A percentile compares a stretch with the other conserved stretches of the same genome.
Conservation (phyloP, 2,797 vertebrate species). For the Coregonus sp. region DNA sequence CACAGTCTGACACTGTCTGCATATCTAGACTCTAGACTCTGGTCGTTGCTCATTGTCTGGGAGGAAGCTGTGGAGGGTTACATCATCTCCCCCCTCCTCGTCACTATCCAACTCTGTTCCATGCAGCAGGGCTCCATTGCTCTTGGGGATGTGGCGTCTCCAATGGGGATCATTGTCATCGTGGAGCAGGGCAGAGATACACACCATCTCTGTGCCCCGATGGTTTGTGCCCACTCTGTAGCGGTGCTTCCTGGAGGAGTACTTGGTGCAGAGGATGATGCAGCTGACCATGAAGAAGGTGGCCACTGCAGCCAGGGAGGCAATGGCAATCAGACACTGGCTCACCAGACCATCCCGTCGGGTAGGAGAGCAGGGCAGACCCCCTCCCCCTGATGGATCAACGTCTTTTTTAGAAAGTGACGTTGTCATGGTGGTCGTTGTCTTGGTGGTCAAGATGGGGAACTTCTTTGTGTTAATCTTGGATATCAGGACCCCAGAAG, state of each 20-base stretch:
- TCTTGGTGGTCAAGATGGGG: background rate
- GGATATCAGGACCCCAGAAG: conserved; percentile 3
- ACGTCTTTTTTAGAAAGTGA: background rate
- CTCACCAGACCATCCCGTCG: conserved; percentile 41
- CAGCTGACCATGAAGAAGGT: conserved; percentile 75
- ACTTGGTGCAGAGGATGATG: conserved; percentile 64
- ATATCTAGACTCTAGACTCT: conserved; percentile 21
- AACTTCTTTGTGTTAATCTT: background rate
- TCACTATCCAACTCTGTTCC: conserved; percentile 60
- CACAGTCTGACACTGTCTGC: background rate
- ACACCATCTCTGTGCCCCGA: conserved; percentile 83
- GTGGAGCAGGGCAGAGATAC: conserved; percentile 79
- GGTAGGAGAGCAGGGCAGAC: background rate
- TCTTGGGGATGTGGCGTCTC: conserved; percentile 45
- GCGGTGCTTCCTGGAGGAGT: conserved; percentile 61
- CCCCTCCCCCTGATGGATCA: background rate
- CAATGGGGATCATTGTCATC: conserved; percentile 57
- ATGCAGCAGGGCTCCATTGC: conserved; percentile 60
- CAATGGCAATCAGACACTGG: conserved; percentile 76
- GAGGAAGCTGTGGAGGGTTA: conserved; percentile 90
- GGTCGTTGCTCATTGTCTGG: conserved; percentile 73
- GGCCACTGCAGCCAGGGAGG: conserved; percentile 72
- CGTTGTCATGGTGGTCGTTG: background rate
- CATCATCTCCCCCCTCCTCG: conserved; percentile 74
- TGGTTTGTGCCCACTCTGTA: conserved; percentile 45